Conservation (phyloP, 2,113 vertebrate genomes). For the Zosterops borbonicus region DNA sequence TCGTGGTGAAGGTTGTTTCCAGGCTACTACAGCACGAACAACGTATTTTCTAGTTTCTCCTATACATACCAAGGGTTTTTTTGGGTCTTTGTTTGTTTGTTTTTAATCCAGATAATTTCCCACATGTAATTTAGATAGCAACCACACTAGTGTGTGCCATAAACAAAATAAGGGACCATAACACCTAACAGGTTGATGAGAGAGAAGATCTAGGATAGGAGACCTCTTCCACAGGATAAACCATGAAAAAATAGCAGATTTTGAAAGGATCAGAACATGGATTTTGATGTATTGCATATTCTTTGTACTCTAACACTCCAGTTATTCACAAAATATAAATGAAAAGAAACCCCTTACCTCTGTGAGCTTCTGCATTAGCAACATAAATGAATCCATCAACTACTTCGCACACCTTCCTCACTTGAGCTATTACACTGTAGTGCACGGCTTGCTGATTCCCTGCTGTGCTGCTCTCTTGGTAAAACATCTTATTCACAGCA, state of each 20-base stretch:
- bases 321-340: not conserved
- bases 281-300: not conserved
- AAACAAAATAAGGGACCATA: not conserved
- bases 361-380: slow-evolving; percentile 85
- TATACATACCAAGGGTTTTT: not conserved
- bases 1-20: not conserved
- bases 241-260: not conserved
- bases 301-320: not conserved
- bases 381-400: slow-evolving; percentile 95
- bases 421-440: slow-evolving; percentile 82
- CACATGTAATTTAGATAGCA: not conserved
- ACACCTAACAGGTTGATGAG: not conserved
- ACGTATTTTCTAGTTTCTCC: not conserved
- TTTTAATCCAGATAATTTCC: not conserved
- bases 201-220: rapidly evolving
- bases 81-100: no score
- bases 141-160: not conserved
- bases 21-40: not conserved
- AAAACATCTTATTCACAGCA: slow-evolving; percentile 86
- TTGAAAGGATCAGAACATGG: not conserved
- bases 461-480: slow-evolving; percentile 54
- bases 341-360: slow-evolving; percentile 72
- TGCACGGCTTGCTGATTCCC: slow-evolving; percentile 63
- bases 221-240: not conserved
- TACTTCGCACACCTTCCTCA: slow-evolving; percentile 87